Conservation (phyloP, 2,888 invertebrate species). For the Linyphia triangularis region DNA sequence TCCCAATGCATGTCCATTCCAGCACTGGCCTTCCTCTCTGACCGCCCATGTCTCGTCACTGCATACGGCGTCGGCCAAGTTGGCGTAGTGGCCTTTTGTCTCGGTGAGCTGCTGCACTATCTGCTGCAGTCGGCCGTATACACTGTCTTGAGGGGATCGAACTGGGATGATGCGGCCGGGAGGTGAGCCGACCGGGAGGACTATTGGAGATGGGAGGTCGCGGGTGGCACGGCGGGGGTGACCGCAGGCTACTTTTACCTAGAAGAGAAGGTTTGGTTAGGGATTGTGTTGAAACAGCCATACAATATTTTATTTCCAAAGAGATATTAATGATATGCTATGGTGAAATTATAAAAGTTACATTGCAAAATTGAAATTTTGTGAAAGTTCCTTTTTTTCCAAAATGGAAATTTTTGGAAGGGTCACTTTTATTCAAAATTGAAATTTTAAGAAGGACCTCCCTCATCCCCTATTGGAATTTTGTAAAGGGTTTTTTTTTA, state of each 20-base stretch:
- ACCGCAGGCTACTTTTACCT: conserved; percentile 76
- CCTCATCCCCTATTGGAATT: too few species aligned
- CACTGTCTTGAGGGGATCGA: conserved; percentile 56
- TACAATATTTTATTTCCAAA: too few species aligned
- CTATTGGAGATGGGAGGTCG: conserved; percentile 59
- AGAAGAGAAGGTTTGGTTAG: not conserved
- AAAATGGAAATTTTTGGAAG: too few species aligned
- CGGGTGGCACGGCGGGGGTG: conserved; percentile 73
- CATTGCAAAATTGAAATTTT: not conserved
- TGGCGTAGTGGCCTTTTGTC: conserved; percentile 90
- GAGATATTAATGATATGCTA: not conserved
- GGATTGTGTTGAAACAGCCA: not conserved
- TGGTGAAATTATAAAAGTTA: not conserved
- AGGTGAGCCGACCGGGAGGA: not conserved
- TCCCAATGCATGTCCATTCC: conserved; percentile 89
- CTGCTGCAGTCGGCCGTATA: conserved; percentile 75
- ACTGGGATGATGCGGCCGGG: conserved; percentile 66
- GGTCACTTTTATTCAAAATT: too few species aligned
- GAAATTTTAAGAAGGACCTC: too few species aligned
- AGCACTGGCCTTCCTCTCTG: conserved; percentile 85
- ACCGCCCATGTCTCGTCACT: conserved; percentile 82
- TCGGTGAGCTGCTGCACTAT: conserved; percentile 79
- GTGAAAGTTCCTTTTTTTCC: too few species aligned
- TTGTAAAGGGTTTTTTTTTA: too few species aligned
- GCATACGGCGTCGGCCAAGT: conserved; percentile 89